phyloP scores from a whole-genome alignment of 2,888 invertebrate genomes.

The Cepaea hortensis region DNA sequence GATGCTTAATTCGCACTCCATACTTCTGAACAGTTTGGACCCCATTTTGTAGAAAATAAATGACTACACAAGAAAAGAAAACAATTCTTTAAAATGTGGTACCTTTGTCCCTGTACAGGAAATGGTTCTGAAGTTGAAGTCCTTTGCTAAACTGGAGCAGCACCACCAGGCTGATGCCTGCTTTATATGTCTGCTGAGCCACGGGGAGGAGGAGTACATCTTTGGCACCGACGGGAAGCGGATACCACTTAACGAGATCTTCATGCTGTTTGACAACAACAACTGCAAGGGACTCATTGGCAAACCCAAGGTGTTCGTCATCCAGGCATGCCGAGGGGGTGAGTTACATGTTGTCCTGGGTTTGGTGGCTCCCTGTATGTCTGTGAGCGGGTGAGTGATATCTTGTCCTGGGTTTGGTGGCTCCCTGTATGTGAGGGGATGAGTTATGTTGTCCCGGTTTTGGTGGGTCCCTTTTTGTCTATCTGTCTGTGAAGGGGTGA shows the following conservation, averaged over 20 bases:
- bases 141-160: slow-evolving; percentile 59
- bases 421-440: too few relatives aligned
- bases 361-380: too few relatives aligned
- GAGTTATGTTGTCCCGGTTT: neutral
- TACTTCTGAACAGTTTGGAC: too few relatives aligned
- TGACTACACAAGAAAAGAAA: too few relatives aligned
- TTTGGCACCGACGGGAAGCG: slow-evolving; percentile 71
- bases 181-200: slow-evolving; percentile 70
- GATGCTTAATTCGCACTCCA: too few relatives aligned
- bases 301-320: slow-evolving; percentile 72
- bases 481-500: neutral
- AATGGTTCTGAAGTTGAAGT: slow-evolving; percentile 60
- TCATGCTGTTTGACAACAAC: slow-evolving; percentile 66
- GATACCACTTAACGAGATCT: slow-evolving; percentile 64
- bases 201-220: slow-evolving; percentile 71
- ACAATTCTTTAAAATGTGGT: too few relatives aligned
- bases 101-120: slow-evolving; percentile 29
- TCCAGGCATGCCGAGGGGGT: slow-evolving; percentile 73
- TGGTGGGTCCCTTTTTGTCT: neutral
- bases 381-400: neutral
- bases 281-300: slow-evolving; percentile 65
- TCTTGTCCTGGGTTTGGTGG: too few relatives aligned
- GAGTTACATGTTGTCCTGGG: slow-evolving; percentile 8
- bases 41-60: too few relatives aligned
- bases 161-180: slow-evolving; percentile 61